phyloP scores from a whole-genome alignment of 1,140 invertebrate species.

The Achroia grisella region DNA sequence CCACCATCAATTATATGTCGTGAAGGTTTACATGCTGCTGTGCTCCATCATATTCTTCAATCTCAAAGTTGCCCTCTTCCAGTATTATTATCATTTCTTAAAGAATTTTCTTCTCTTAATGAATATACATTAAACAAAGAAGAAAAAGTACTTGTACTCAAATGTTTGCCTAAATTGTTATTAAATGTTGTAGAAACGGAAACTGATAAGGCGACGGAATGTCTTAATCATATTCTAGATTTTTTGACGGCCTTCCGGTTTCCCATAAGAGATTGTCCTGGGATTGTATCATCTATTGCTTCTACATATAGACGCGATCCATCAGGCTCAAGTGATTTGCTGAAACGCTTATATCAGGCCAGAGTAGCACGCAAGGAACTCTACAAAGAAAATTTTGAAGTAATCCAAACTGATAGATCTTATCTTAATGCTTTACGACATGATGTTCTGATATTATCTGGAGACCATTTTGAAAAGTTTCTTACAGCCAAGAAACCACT shows the following conservation, averaged over 20 bases:
- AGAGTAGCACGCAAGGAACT: conserved; percentile 31
- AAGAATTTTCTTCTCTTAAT: conserved; percentile 29
- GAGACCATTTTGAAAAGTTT: conserved; percentile 4
- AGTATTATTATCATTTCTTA: conserved; percentile 21
- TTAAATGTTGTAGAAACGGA: conserved; percentile 3
- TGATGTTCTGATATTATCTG: conserved; percentile 4
- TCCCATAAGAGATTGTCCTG: too few relatives aligned
- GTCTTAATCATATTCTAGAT: background rate
- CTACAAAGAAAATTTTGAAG: conserved; percentile 22
- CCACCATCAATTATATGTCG: conserved; percentile 16
- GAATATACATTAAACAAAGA: conserved; percentile 29
- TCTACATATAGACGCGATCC: conserved; percentile 14
- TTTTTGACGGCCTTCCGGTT: background rate
- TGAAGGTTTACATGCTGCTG: conserved; percentile 42
- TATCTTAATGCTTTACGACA: conserved; percentile 34
- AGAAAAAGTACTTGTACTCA: conserved; percentile 20
- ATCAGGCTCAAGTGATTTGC: conserved; percentile 10
- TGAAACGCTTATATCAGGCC: conserved; percentile 22
- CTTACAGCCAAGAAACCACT: conserved; percentile 10
- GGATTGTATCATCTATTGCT: conserved; percentile 1
- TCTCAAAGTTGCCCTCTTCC: conserved; percentile 5
- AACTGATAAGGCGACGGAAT: background rate
- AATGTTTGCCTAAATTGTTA: conserved; percentile 20
- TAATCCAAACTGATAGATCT: conserved; percentile 23
- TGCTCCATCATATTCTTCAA: conserved; percentile 28